Percentiles rank a stretch among this genome's conserved stretches.
Evolutionary conservation across 2,797 vertebrate species (phyloP).

Genomic region (Bradypodion pumilum): DNA sequence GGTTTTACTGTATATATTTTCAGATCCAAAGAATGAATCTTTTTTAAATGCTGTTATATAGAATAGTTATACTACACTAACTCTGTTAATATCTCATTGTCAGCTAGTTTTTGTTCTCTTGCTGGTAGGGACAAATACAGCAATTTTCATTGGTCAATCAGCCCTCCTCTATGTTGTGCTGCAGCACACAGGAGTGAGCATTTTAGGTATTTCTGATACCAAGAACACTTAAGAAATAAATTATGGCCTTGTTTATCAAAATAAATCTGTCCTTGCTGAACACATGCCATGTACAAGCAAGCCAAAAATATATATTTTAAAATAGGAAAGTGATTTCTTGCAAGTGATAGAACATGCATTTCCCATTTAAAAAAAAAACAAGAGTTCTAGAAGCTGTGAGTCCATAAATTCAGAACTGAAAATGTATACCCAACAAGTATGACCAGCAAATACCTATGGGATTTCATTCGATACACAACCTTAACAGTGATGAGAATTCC

Average conservation of each 20-base stretch:
- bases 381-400: neutral
- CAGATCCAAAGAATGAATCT: too few relatives aligned
- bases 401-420: slow-evolving; percentile 8
- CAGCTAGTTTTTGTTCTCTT: neutral
- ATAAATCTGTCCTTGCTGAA: neutral
- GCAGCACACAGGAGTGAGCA: too few relatives aligned
- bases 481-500: slow-evolving; percentile 31
- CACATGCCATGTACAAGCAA: neutral
- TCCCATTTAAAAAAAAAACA: slow-evolving; percentile 26
- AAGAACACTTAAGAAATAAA: neutral
- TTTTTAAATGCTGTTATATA: neutral
- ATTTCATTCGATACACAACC: neutral
- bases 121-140: neutral
- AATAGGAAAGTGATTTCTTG: neutral
- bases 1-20: too few relatives aligned
- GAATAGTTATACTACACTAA: neutral
- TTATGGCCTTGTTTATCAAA: neutral
- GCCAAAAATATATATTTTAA: neutral
- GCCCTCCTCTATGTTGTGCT: accelerated
- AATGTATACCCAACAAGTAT: neutral
- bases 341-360: neutral
- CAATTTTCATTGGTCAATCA: neutral
- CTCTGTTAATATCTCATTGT: neutral
- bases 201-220: neutral
- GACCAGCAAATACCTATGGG: neutral